Base-by-base conservation (phyloP, 2,888 invertebrate species). In the Bugula neritina region DNA sequence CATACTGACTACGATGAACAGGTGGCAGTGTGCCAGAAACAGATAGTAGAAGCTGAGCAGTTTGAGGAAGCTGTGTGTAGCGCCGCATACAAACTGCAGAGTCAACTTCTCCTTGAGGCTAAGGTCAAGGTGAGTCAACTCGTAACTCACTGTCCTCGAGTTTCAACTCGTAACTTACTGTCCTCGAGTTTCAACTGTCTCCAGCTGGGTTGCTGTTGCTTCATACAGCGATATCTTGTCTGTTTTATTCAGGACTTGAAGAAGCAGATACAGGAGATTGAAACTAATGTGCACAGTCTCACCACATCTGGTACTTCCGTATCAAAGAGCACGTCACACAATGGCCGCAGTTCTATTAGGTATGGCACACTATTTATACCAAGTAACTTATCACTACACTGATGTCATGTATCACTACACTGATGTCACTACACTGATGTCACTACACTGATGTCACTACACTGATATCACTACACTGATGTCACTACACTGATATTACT, bases 61-160 rank as follows among this genome's bases (percentile, higher is more conserved):
- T 13, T 63, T 13, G 63, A 63, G 27, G 63, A 31, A 13, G 63
- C 21, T 21, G 27, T 63, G 17, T 63, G 63, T n/a, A 63, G 63
- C 3, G 63, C 21, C 13, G 63, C 63, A 10, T 27, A 63, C n/a
- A 34, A 63, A 31, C 31, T 63, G n/a, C 63, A 63, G 63, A 63
- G 63, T n/a, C 63, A 63, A 27, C 34, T 63, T 3, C 63, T 31
- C 5, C 63, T 63, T 2, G 63, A 63, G 31, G 29, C 63, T 31
- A 63, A 63, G 31, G 63, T 63, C 5, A 63, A 63, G 63, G 63
- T 63, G 31, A 57, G n/a, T n/a, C n/a, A n/a, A n/a, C n/a, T n/a
- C n/a, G 43, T 43, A 17, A 43, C 43, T 43, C 43, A 43, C 43
- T 43, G n/a, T n/a, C n/a, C n/a, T n/a, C n/a, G n/a, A 43, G 43